Evolutionary conservation across 2,888 invertebrate genomes (phyloP).

Genomic region (Argyra leucocephala): DNA sequence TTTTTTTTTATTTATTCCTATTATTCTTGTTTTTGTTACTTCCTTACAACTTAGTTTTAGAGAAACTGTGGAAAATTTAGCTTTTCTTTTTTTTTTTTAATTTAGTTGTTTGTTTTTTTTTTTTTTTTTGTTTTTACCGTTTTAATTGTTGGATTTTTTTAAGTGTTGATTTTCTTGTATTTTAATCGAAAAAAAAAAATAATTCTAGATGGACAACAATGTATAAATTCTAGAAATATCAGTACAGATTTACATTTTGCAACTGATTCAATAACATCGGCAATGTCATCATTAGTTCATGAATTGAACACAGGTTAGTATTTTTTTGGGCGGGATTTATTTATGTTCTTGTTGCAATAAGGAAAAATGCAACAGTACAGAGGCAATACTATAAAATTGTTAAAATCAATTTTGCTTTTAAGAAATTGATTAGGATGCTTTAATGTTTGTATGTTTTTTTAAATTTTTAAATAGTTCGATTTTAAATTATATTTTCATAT

Average conservation of each 20-base stretch:
- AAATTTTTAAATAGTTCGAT: too few species aligned
- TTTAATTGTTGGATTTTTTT: background rate
- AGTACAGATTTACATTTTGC: slow-evolving; percentile 85
- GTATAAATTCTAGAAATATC: slow-evolving; percentile 44
- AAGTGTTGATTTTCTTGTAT: background rate
- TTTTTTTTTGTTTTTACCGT: background rate
- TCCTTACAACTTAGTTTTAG: too few species aligned
- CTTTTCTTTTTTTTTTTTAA: background rate
- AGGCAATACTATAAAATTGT: too few species aligned
- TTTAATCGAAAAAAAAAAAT: background rate
- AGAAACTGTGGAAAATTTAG: too few species aligned
- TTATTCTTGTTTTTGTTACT: too few species aligned
- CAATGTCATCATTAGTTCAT: slow-evolving; percentile 93
- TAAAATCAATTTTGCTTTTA: too few species aligned
- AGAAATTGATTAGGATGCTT: too few species aligned
- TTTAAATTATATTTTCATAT: too few species aligned
- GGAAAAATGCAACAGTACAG: too few species aligned
- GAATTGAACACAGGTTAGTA: slow-evolving; percentile 83
- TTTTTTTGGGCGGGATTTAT: too few species aligned
- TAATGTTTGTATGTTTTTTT: too few species aligned
- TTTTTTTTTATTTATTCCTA: background rate
- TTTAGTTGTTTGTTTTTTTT: background rate
- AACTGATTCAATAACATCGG: slow-evolving; percentile 94
- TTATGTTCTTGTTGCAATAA: too few species aligned
- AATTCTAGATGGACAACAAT: slow-evolving; percentile 21